A percentile compares a stretch with the other conserved stretches of the same genome.
Conservation (phyloP, 1,140 invertebrate species). For the Drosophila sucinea region DNA sequence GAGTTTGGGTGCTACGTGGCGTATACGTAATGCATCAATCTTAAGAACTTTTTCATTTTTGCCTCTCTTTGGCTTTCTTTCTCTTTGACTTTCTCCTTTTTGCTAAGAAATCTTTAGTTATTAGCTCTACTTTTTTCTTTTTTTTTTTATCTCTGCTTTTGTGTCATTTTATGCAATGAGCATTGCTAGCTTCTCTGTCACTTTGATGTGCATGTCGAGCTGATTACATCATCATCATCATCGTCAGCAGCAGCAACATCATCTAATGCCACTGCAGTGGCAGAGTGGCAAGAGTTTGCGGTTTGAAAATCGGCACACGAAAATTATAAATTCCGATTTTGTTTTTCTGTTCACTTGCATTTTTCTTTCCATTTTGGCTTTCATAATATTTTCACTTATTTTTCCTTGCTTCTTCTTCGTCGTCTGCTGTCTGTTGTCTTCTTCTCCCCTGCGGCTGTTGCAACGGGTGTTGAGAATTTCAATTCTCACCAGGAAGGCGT, state of each 20-base stretch:
- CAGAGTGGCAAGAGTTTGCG: conserved; percentile 60
- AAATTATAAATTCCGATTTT: conserved; percentile 81
- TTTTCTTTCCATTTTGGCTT: conserved; percentile 43
- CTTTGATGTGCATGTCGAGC: conserved; percentile 77
- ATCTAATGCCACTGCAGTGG: conserved; percentile 8
- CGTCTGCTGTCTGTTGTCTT: neutral
- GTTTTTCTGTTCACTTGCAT: conserved; percentile 58
- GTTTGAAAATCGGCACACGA: conserved; percentile 71
- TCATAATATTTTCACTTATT: conserved; percentile 77
- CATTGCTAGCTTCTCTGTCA: conserved; percentile 73
- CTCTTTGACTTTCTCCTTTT: conserved; percentile 33
- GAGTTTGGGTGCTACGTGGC: neutral
- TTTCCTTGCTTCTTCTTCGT: conserved; percentile 39
- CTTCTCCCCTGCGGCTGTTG: conserved; percentile 31
- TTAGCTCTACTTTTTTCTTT: neutral
- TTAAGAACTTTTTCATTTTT: conserved; percentile 2
- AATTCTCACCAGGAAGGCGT: conserved; percentile 78
- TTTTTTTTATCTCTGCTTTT: conserved; percentile 25
- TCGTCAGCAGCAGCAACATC: conserved; percentile 23
- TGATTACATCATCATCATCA: conserved; percentile 65
- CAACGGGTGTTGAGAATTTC: conserved; percentile 64
- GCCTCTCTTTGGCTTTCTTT: conserved; percentile 21
- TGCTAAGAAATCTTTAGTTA: neutral
- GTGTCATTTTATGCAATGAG: conserved; percentile 54
- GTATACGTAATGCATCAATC: conserved; percentile 26